Base-by-base conservation (phyloP, 2,888 invertebrate species). In the Melanchra persicariae region DNA sequence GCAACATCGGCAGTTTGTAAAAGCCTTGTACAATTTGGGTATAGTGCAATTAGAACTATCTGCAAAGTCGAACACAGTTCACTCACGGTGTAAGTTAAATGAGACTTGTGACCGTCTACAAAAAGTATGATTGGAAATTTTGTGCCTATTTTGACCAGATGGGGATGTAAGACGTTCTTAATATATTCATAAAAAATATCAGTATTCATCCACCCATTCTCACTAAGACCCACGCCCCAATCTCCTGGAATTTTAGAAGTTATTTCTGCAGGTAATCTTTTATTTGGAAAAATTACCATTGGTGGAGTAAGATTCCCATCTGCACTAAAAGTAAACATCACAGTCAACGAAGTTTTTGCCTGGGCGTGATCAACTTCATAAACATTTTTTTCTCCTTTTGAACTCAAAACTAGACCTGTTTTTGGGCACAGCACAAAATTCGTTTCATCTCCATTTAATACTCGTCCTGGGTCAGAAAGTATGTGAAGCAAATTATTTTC, bases 161-260 rank as follows among this genome's bases (percentile, higher is more conserved):
- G 78, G 9, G 88, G 88, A 81, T 89, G 68, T 40, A 15, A 40
- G 6, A 15, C 40, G 40, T 40, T 40, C 40, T 40, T 40, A 40
- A 40, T 40, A 7, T 92, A 93, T 63, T 92, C 90, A 70, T 85
- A 87, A 77, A 93, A 93, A 15, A 91, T 40, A 52, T 91, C 91
- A 0, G 87, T 61, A 34, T 88, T 91, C 92, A 93, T 93, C 92
- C 92, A 93, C 6, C 93, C 93, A 65, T 85, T 90, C 15, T 92
- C 91, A 45, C 88, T 89, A 10, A 84, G 68, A 0, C 91, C 92
- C 22, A 92, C 83, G 4, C 91, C 90, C 92, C 91, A 93, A 40
- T 87, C 82, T 69, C 83, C 71, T n/a, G 91, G 90, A 67, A 92
- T 82, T 34, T 81, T 83, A 40, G 83, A 77, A 0, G 83, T 81